Conservation (phyloP, 1,140 invertebrate genomes). For the Ips typographus region DNA sequence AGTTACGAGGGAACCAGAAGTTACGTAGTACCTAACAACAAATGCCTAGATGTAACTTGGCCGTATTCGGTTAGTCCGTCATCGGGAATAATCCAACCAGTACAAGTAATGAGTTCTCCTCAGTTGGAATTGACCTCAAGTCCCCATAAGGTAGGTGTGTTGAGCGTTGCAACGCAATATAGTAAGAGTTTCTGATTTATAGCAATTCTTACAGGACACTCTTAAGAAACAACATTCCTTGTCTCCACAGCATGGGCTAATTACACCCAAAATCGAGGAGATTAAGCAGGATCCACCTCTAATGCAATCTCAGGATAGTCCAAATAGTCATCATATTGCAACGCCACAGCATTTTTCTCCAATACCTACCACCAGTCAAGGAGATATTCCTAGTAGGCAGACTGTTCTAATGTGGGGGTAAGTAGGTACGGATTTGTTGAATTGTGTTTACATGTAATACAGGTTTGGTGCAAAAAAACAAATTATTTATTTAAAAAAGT, state of each 20-base stretch:
- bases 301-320: constrained; percentile 52
- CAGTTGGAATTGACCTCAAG: constrained; percentile 45
- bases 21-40: constrained; percentile 57
- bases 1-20: constrained; percentile 56
- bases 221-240: constrained; percentile 58
- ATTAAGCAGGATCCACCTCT: constrained; percentile 57
- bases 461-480: not conserved
- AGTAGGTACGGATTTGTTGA: constrained; percentile 11
- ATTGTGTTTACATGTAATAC: not conserved
- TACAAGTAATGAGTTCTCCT: constrained; percentile 54
- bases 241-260: constrained; percentile 57
- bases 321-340: constrained; percentile 52
- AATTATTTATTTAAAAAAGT: not conserved
- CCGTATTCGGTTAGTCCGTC: constrained; percentile 55
- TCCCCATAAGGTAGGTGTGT: constrained; percentile 49
- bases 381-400: constrained; percentile 65
- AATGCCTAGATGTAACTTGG: constrained; percentile 52
- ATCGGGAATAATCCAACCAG: constrained; percentile 56
- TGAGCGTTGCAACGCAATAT: not conserved
- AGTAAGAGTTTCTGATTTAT: not conserved
- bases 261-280: constrained; percentile 67
- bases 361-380: constrained; percentile 41
- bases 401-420: constrained; percentile 85
- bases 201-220: constrained; percentile 5
- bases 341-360: constrained; percentile 56